Conservation (phyloP, 2,113 vertebrate species). For the Herpetotheres cachinnans region DNA sequence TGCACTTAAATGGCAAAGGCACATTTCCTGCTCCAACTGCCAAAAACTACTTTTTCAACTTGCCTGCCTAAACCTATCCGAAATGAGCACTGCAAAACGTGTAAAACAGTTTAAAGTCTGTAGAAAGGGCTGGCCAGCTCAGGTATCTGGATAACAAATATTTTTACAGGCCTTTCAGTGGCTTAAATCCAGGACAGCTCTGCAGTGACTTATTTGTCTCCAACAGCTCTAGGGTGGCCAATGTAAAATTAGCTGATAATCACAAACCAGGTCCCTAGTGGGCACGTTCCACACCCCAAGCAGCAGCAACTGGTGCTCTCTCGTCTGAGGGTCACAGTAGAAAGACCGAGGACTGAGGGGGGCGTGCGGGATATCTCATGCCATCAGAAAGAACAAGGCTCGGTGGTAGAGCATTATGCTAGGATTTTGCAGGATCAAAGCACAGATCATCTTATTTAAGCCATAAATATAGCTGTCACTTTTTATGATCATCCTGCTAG, state of each 20-base stretch:
- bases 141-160: constrained; percentile 30
- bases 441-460: background rate
- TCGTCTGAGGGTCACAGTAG: background rate
- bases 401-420: background rate
- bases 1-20: background rate
- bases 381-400: background rate
- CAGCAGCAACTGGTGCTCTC: background rate
- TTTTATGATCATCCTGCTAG: background rate
- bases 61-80: constrained; percentile 1
- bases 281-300: background rate
- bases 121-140: background rate
- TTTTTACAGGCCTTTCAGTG: constrained; percentile 20
- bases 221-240: constrained; percentile 15
- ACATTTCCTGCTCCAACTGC: background rate
- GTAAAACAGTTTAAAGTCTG: background rate
- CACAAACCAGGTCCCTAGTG: background rate
- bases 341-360: background rate
- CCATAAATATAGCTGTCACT: background rate
- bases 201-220: constrained; percentile 20
- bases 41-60: background rate
- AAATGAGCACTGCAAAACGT: background rate
- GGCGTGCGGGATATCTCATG: background rate
- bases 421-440: background rate
- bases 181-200: constrained; percentile 15
- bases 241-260: constrained; percentile 13